Evolutionary conservation across 2,797 vertebrate genomes (phyloP).

Genomic region (Falco concolor): DNA sequence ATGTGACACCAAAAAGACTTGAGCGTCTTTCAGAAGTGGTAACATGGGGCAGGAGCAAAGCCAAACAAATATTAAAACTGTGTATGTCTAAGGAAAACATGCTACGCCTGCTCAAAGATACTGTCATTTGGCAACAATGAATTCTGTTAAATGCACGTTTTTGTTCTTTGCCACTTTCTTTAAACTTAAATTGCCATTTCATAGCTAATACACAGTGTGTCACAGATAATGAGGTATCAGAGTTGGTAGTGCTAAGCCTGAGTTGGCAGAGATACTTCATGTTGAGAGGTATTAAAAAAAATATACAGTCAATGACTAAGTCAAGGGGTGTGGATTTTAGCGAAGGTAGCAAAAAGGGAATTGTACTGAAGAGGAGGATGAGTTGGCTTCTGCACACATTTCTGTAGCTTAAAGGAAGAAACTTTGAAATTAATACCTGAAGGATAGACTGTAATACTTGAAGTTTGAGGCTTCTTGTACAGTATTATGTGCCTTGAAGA

Average conservation of each 20-base stretch:
- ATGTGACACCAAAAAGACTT: not conserved
- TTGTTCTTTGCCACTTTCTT: not conserved
- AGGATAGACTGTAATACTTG: not conserved
- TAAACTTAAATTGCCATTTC: not conserved
- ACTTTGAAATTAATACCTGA: not conserved
- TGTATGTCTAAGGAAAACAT: not conserved
- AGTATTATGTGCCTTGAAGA: not conserved
- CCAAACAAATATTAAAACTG: not conserved
- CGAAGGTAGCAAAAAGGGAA: not conserved
- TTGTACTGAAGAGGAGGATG: not conserved
- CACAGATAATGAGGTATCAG: not conserved
- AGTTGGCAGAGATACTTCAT: not conserved
- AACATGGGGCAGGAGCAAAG: not conserved
- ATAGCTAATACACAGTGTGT: not conserved
- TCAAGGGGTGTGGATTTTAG: not conserved
- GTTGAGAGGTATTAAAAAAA: not conserved
- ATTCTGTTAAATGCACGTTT: not conserved
- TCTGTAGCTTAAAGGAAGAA: not conserved
- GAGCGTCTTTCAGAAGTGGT: not conserved
- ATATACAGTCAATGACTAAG: not conserved
- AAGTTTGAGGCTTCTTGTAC: not conserved
- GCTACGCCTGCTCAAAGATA: not conserved
- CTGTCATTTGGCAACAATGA: not conserved
- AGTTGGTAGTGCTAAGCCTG: not conserved
- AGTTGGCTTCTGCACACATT: not conserved